Conservation (phyloP, 1,140 invertebrate species). For the Condylostylus longicornis region DNA sequence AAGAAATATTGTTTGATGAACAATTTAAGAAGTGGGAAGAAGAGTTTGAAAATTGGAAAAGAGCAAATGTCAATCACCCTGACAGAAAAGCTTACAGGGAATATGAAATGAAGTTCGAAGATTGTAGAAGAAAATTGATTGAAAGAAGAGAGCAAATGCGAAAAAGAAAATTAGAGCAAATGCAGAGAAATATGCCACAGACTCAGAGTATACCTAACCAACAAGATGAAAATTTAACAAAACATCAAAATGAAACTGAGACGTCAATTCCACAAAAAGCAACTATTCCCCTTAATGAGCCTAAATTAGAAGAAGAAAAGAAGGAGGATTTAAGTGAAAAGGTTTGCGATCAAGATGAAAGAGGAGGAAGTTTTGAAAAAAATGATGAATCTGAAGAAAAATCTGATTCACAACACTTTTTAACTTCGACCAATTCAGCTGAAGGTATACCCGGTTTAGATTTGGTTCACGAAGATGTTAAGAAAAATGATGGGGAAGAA, state of each 20-base stretch:
- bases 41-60: constrained; percentile 70
- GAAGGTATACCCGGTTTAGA: constrained; percentile 47
- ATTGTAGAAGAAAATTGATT: constrained; percentile 57
- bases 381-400: constrained; percentile 1
- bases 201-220: not conserved
- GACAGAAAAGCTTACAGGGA: constrained; percentile 67
- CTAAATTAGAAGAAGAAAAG: constrained; percentile 2
- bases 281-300: not conserved
- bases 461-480: constrained; percentile 33
- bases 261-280: not conserved
- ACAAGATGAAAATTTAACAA: not conserved
- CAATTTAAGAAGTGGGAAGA: constrained; percentile 73
- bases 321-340: constrained; percentile 17
- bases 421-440: constrained; percentile 19
- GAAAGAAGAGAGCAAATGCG: constrained; percentile 67
- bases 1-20: constrained; percentile 63
- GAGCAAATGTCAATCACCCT: constrained; percentile 69
- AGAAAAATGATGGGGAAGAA: not conserved
- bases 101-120: constrained; percentile 69
- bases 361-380: not conserved
- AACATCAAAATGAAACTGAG: not conserved
- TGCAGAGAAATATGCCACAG: not conserved
- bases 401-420: constrained; percentile 1
- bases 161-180: constrained; percentile 34
- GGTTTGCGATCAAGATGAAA: not conserved